These are phyloP conservation scores for Labeo calbasu DNA, from an alignment of 2,797 vertebrate species.

Conservation along the genomic window DNA sequence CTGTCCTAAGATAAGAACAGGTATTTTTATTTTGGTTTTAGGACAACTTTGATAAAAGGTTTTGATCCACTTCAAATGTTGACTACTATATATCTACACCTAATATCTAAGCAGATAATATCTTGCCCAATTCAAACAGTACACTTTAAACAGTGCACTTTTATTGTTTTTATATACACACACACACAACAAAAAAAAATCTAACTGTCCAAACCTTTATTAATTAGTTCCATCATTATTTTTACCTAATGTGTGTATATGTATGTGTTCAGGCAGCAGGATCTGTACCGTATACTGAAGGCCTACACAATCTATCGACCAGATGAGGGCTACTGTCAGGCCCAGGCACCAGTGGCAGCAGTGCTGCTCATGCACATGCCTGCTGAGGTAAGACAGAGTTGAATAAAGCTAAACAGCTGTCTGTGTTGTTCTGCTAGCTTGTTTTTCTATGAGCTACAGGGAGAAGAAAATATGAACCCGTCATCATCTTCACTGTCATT, in stretches of 20 bases:
- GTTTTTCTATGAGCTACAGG: not conserved
- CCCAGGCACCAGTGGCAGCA: slow-evolving; percentile 90
- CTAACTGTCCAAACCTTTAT: not conserved
- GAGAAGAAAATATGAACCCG: not conserved
- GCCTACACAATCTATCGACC: slow-evolving; percentile 91
- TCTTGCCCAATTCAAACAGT: not conserved
- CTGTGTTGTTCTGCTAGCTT: not conserved
- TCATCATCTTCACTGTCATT: not conserved
- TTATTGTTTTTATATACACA: too few relatives aligned
- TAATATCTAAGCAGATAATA: not conserved
- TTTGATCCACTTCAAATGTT: too few relatives aligned
- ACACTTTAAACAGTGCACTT: too few relatives aligned
- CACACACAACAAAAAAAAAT: not conserved
- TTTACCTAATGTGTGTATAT: not conserved
- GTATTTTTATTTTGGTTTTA: too few relatives aligned
- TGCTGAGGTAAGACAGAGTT: slow-evolving; percentile 84
- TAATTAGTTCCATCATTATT: not conserved
- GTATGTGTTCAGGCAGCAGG: slow-evolving; percentile 83
- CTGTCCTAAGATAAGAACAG: too few relatives aligned
- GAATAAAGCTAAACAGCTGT: not conserved
- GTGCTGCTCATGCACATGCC: slow-evolving; percentile 96
- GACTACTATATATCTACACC: not conserved
- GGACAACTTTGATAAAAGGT: too few relatives aligned
- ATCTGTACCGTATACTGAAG: slow-evolving; percentile 90
- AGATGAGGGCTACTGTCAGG: slow-evolving; percentile 92